Evolutionary conservation across 2,113 vertebrate species (phyloP).

Genomic region (Aplodontia rufa): DNA sequence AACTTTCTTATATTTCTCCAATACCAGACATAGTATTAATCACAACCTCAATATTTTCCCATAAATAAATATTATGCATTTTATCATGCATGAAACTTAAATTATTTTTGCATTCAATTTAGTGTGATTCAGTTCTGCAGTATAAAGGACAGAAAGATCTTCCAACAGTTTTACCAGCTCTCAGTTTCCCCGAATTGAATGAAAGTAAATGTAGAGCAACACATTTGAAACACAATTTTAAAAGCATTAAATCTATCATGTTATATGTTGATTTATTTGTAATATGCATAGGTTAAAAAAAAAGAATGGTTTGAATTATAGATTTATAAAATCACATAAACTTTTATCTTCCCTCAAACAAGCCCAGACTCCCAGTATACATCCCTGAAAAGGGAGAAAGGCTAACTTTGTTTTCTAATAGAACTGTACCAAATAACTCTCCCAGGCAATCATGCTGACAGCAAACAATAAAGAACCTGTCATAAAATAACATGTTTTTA

Average conservation of each 20-base stretch:
- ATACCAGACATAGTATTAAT: background rate
- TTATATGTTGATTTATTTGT: conserved; percentile 27
- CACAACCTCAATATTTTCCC: background rate
- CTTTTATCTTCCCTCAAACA: conserved; percentile 54
- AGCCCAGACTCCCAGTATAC: conserved; percentile 46
- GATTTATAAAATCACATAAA: conserved; percentile 57
- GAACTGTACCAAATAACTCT: conserved; percentile 71
- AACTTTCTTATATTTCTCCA: conserved; percentile 31
- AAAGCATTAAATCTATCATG: background rate
- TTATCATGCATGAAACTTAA: background rate
- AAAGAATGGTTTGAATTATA: conserved; percentile 35
- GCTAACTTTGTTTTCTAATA: conserved; percentile 67
- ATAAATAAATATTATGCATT: too few relatives aligned
- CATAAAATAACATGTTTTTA: conserved; percentile 70
- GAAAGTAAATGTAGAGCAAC: background rate
- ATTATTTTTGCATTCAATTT: conserved; percentile 16
- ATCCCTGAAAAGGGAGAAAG: conserved; percentile 65
- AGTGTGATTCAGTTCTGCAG: background rate
- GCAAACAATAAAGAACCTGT: conserved; percentile 74
- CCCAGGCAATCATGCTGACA: conserved; percentile 70
- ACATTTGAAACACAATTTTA: conserved; percentile 19
- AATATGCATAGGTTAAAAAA: conserved; percentile 36
- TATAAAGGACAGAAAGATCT: background rate
- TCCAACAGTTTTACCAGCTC: background rate
- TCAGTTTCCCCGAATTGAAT: conserved; percentile 40